Base-by-base conservation (phyloP, 2,113 vertebrate genomes). In the Clinocottus analis region DNA sequence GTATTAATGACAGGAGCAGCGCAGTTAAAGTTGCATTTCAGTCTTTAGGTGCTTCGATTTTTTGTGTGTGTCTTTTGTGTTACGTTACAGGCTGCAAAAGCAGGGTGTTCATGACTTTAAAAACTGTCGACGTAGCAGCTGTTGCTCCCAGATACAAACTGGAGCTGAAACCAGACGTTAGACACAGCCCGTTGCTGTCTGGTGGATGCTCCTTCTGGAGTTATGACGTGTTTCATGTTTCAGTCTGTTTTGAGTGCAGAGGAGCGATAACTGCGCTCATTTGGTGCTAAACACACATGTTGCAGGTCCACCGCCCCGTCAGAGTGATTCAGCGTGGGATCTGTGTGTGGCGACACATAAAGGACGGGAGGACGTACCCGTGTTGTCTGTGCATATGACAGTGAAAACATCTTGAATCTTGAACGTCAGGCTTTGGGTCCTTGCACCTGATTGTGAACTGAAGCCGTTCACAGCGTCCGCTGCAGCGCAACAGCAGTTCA, bases 401-500 rank as follows among this genome's bases (percentile, higher is more conserved):
- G n/a, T n/a, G n/a, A n/a, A n/a, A n/a, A n/a, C n/a, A n/a, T n/a
- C n/a, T n/a, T n/a, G n/a, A n/a, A n/a, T n/a, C n/a, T n/a, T n/a
- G n/a, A n/a, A n/a, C n/a, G n/a, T n/a, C n/a, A n/a, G n/a, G n/a
- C n/a, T n/a, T n/a, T n/a, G n/a, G n/a, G n/a, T n/a, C n/a, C n/a
- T n/a, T n/a, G n/a, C n/a, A n/a, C n/a, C n/a, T n/a, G n/a, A n/a
- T n/a, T n/a, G n/a, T n/a, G n/a, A n/a, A n/a, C n/a, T n/a, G n/a
- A n/a, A n/a, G n/a, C n/a, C n/a, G n/a, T n/a, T n/a, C n/a, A n/a
- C n/a, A n/a, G n/a, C n/a, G n/a, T n/a, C n/a, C n/a, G n/a, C 39
- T 74, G 37, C 3, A 64, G 12, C 17, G 39, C 41, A 39, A 70
- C 61, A 65, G 53, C 58, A 73, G 67, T 53, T 76, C 19, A 23